A percentile compares a stretch with the other conserved stretches of the same genome.
Conservation (phyloP, 92 coral and sea anemone genomes). For the Pocillopora grandis region DNA sequence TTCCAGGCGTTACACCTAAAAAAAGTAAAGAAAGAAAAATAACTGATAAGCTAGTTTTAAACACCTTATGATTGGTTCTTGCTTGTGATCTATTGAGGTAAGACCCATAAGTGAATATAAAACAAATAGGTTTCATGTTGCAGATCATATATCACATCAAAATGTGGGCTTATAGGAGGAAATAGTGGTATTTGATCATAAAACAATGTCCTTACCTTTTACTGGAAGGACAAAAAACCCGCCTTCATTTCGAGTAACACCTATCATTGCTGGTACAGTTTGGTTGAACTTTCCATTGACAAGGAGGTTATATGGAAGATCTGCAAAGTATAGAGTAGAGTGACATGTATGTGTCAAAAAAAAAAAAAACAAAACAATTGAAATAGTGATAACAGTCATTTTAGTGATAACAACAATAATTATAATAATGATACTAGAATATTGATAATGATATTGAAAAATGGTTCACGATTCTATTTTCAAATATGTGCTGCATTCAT, state of each 20-base stretch:
- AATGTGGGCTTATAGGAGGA: neutral
- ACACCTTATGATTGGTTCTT: too few relatives aligned
- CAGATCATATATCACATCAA: neutral
- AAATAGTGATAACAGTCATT: too few relatives aligned
- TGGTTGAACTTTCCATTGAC: conserved; percentile 34
- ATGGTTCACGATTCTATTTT: too few relatives aligned
- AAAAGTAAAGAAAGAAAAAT: neutral
- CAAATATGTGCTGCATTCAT: too few relatives aligned
- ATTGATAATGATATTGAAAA: too few relatives aligned
- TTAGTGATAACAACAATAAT: too few relatives aligned
- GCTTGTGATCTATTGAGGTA: too few relatives aligned
- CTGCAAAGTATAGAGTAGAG: conserved; percentile 6
- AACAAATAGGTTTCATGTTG: too few relatives aligned
- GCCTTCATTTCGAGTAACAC: conserved; percentile 41
- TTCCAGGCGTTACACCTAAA: conserved; percentile 35
- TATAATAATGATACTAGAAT: too few relatives aligned
- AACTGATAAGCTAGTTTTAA: too few relatives aligned
- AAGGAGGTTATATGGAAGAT: conserved; percentile 35
- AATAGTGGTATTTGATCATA: neutral
- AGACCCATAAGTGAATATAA: too few relatives aligned
- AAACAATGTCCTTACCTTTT: neutral
- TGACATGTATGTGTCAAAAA: neutral
- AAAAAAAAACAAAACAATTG: too few relatives aligned
- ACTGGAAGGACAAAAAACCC: conserved; percentile 24
- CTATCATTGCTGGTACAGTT: conserved; percentile 33